Evolutionary conservation across 2,888 invertebrate species (phyloP).

Genomic region (Plebejus melissa): DNA sequence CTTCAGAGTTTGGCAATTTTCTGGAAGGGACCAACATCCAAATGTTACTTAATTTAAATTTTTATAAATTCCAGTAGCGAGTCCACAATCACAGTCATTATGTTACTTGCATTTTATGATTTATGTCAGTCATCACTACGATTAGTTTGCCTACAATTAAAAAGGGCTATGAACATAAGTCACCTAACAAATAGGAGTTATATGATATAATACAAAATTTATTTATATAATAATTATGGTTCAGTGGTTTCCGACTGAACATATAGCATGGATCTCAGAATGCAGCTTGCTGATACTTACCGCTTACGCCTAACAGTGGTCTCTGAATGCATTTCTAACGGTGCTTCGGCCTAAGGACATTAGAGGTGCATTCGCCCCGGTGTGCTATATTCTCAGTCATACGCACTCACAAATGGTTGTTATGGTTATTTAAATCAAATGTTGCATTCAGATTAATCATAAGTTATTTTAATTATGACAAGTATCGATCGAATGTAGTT

Average conservation of each 20-base stretch:
- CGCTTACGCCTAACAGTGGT: conserved; percentile 54
- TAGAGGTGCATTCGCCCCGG: conserved; percentile 52
- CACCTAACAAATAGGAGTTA: conserved; percentile 43
- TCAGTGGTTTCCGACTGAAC: conserved; percentile 72
- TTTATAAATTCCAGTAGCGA: conserved; percentile 48
- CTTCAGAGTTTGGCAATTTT: conserved; percentile 61
- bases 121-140: conserved; percentile 53
- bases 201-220: conserved; percentile 53
- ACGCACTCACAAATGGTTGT: conserved; percentile 71
- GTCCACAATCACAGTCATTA: conserved; percentile 45
- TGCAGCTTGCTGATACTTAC: conserved; percentile 65
- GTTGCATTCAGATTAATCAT: conserved; percentile 75
- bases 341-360: conserved; percentile 37
- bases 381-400: conserved; percentile 71
- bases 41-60: conserved; percentile 48
- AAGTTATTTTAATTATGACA: conserved; percentile 66
- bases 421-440: conserved; percentile 68
- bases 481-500: conserved; percentile 73
- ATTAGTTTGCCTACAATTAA: conserved; percentile 50
- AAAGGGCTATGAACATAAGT: conserved; percentile 70
- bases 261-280: conserved; percentile 78
- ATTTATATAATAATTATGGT: conserved; percentile 67
- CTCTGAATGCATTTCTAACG: conserved; percentile 46
- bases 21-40: conserved; percentile 75
- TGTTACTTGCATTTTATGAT: conserved; percentile 61